Evolutionary conservation across 2,797 vertebrate species (phyloP), one percentile per base, ranked within the genome.

Genomic region (Malacoctenus gilli): DNA sequence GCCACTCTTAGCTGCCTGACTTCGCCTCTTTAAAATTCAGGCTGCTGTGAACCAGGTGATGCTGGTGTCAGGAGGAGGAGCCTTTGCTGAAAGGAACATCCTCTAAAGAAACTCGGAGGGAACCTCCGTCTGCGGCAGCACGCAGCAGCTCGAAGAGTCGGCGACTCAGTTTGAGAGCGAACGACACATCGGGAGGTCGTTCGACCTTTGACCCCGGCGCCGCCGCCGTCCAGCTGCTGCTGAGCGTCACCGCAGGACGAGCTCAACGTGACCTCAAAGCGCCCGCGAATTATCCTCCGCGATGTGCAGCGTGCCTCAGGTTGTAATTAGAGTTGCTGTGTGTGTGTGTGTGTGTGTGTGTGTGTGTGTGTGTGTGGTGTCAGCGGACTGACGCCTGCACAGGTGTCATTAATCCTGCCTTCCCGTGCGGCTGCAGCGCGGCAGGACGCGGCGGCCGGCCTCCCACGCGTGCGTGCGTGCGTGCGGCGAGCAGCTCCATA

Each of bases 391-490:
- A 23, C 60, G 74, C 75, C 25, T 4, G 40, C 11, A 15, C 76
- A 79, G 75, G 77, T 80, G 74, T 47, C 67, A 68, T 78, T 78
- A 75, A 80, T 82, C 64, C 72, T 70, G 56, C 22, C 2, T 68
- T 70, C 54, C 49, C 69, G 63, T 47, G 73, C 8, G 19, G 35
- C 51, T 23, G 20, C 55, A 16, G 69, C 67, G 0, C 69, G 1
- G 21, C 55, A 3, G 66, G 72, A 74, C 23, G 47, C 7, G 8
- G 25, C 3, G 46, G 56, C 35, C 54, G 5, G n/a, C 62, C 59
- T 25, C 48, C 53, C 42, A 61, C 2, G 14, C 56, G 25, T 9
- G 37, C 48, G 41, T 49, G 14, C 56, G 25, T 9, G 37, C 48
- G 41, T 49, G 8, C 8, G 19, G 40, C 55, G 53, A 75, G 73